Conservation (phyloP, 53 echinoderm and acorn worm species). For the Hippasteria phrygiana region DNA sequence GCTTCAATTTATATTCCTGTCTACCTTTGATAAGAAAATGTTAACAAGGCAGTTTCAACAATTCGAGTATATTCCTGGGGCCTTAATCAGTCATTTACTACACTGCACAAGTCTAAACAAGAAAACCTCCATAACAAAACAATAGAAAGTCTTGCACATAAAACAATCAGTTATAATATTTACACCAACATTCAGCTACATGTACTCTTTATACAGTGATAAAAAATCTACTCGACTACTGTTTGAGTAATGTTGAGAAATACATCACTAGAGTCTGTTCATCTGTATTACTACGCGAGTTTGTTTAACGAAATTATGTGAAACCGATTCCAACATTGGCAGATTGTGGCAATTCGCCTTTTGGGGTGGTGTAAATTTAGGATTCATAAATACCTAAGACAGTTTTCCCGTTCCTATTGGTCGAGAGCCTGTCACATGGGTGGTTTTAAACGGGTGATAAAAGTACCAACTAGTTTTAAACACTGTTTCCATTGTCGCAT, state of each 20-base stretch:
- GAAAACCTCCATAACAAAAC: background rate
- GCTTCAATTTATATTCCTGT: background rate
- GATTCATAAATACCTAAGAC: too few relatives aligned
- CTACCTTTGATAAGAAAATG: background rate
- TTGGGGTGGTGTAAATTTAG: too few relatives aligned
- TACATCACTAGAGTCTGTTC: too few relatives aligned
- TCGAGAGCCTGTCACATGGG: too few relatives aligned
- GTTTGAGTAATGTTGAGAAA: background rate
- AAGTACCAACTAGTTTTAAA: too few relatives aligned
- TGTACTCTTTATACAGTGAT: background rate
- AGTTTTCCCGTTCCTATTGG: too few relatives aligned
- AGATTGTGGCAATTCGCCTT: too few relatives aligned
- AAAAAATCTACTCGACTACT: background rate
- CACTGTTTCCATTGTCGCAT: too few relatives aligned
- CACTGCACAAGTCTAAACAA: background rate
- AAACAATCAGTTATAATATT: background rate
- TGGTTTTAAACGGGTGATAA: too few relatives aligned
- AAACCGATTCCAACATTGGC: too few relatives aligned
- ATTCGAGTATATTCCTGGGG: background rate
- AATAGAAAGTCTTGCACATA: background rate
- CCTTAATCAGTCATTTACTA: background rate
- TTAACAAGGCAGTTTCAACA: background rate
- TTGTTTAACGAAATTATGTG: too few relatives aligned
- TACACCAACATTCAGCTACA: background rate
- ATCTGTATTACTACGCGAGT: too few relatives aligned